Conservation (phyloP, 2,888 invertebrate genomes). For the Drosophila ochracea region DNA sequence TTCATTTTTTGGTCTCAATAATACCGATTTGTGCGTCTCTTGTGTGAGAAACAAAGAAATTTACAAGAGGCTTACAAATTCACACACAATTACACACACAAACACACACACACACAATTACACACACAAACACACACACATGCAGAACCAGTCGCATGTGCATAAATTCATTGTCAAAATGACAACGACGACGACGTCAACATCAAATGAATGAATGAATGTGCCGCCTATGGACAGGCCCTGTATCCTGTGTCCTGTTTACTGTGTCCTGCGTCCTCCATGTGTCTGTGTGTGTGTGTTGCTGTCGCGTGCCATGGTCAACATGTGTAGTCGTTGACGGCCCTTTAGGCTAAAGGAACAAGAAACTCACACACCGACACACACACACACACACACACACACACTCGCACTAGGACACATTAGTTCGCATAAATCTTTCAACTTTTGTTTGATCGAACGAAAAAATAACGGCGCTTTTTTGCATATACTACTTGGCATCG, state of each 20-base stretch:
- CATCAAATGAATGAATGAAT: slow-evolving; percentile 76
- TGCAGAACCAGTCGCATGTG: slow-evolving; percentile 43
- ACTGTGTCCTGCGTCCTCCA: neutral
- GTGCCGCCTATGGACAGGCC: slow-evolving; percentile 38
- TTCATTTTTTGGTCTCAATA: slow-evolving; percentile 26
- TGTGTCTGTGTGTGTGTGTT: slow-evolving; percentile 1
- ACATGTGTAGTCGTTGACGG: slow-evolving; percentile 66
- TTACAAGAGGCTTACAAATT: slow-evolving; percentile 51
- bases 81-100: slow-evolving; percentile 7
- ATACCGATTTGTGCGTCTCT: slow-evolving; percentile 28
- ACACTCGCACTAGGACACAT: slow-evolving; percentile 9
- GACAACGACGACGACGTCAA: slow-evolving; percentile 56
- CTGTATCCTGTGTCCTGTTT: slow-evolving; percentile 9
- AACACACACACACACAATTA: slow-evolving; percentile 2
- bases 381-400: slow-evolving; percentile 19
- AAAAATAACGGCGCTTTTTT: slow-evolving; percentile 76
- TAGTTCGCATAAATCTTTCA: slow-evolving; percentile 70
- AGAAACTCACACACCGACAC: slow-evolving; percentile 9
- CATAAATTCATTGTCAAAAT: slow-evolving; percentile 74
- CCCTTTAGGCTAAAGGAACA: slow-evolving; percentile 63
- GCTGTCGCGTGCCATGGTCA: slow-evolving; percentile 34
- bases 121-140: slow-evolving; percentile 3
- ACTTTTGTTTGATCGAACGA: slow-evolving; percentile 80
- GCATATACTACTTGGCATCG: slow-evolving; percentile 18
- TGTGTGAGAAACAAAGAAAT: slow-evolving; percentile 63